Percentiles rank a stretch among this genome's conserved stretches.
phyloP scores from a whole-genome alignment of 2,113 vertebrate genomes.

The Brachionichthys hirsutus region DNA sequence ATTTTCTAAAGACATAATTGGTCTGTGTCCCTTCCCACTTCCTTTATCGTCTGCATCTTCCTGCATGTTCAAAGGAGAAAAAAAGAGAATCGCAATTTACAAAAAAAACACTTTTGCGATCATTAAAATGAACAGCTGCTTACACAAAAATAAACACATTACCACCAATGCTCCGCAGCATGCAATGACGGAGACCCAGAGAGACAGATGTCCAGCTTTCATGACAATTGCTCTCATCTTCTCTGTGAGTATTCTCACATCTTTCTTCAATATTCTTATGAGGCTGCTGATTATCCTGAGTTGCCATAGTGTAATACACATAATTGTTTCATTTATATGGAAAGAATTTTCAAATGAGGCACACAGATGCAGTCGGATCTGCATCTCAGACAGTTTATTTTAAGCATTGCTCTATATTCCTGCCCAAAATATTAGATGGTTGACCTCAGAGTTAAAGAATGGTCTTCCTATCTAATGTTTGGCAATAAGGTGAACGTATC shows the following conservation, averaged over 20 bases:
- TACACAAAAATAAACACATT: constrained; percentile 71
- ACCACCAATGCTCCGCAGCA: constrained; percentile 50
- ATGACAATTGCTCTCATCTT: constrained; percentile 49
- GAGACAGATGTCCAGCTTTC: constrained; percentile 68
- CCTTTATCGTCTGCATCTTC: constrained; percentile 9
- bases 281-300: not conserved
- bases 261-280: constrained; percentile 20
- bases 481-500: too few species aligned
- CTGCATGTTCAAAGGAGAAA: constrained; percentile 4
- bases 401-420: too few species aligned
- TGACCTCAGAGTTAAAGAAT: too few species aligned
- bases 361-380: too few species aligned
- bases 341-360: not conserved
- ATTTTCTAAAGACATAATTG: constrained; percentile 47
- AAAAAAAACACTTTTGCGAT: constrained; percentile 62
- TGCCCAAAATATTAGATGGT: too few species aligned
- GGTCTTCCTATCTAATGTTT: too few species aligned
- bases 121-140: constrained; percentile 74
- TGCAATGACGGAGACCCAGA: constrained; percentile 60
- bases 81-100: constrained; percentile 37
- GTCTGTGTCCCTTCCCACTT: constrained; percentile 20
- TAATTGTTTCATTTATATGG: not conserved
- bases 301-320: not conserved
- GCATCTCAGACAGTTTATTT: too few species aligned
- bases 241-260: constrained; percentile 11